Percentiles rank a stretch among this genome's conserved stretches.
These are phyloP conservation scores for Halcyon badia DNA, from an alignment of 2,797 vertebrate genomes.

Conservation along the genomic window DNA sequence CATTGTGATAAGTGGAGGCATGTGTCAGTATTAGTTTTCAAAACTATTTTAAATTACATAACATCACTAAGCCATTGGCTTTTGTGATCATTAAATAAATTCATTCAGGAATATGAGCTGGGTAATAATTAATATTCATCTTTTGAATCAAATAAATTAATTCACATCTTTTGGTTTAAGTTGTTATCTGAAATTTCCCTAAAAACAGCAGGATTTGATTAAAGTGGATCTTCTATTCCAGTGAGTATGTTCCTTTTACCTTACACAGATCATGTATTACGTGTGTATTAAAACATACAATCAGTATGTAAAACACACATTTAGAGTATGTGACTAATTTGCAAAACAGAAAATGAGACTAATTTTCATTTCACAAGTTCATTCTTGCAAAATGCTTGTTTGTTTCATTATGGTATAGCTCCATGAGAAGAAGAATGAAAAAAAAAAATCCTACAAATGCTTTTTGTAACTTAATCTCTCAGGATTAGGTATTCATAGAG, in stretches of 20 bases:
- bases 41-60: not conserved
- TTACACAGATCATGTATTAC: not conserved
- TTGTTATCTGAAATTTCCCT: not conserved
- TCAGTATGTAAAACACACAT: not conserved
- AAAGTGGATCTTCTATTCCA: not conserved
- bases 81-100: not conserved
- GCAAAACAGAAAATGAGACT: not conserved
- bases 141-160: not conserved
- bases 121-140: not conserved
- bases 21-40: not conserved
- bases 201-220: not conserved
- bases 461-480: slow-evolving; percentile 45
- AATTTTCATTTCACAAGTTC: not conserved
- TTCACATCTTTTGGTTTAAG: not conserved
- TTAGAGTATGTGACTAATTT: not conserved
- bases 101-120: not conserved
- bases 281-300: not conserved
- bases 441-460: not conserved
- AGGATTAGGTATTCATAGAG: slow-evolving; percentile 38
- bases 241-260: not conserved
- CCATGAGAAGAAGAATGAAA: not conserved
- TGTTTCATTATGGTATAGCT: not conserved
- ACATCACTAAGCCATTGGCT: not conserved
- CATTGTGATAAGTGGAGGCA: not conserved
- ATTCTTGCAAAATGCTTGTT: not conserved